Conservation (phyloP, 2,113 vertebrate genomes). For the Poeciliopsis prolifica region DNA sequence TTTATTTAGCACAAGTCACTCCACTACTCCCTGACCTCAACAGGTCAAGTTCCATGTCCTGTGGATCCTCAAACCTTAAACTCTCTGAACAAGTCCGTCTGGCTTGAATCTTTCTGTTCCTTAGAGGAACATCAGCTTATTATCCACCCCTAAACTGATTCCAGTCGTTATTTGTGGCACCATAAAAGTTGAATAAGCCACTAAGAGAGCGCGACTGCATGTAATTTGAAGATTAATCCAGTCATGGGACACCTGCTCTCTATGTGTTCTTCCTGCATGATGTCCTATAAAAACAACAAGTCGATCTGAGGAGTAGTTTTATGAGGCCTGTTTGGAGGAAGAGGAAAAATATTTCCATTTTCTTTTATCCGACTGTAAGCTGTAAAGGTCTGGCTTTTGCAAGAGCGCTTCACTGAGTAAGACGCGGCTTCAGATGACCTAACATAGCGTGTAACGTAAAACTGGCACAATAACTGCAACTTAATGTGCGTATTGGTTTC, state of each 20-base stretch:
- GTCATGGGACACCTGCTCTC: not conserved
- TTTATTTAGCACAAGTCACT: too few relatives aligned
- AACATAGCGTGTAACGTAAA: not conserved
- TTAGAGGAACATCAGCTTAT: not conserved
- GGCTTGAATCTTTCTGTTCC: not conserved
- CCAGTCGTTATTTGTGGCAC: not conserved
- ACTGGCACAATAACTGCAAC: slow-evolving; percentile 1
- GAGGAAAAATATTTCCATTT: not conserved
- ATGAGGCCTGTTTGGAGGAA: not conserved
- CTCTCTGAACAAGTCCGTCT: too few relatives aligned
- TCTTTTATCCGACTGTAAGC: not conserved
- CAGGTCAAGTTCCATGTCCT: too few relatives aligned
- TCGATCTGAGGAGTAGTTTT: not conserved
- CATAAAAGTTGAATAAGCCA: not conserved
- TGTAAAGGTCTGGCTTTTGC: not conserved
- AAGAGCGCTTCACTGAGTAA: not conserved
- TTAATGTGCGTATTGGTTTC: not conserved
- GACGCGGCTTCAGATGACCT: not conserved
- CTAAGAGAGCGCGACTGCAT: not conserved
- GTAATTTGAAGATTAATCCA: not conserved
- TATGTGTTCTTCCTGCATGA: not conserved
- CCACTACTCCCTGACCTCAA: too few relatives aligned
- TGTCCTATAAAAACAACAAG: not conserved
- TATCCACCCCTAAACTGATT: not conserved
- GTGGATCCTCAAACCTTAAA: too few relatives aligned